phyloP scores from a whole-genome alignment of 35 echinoderm and acorn worm genomes.

The Nesometra sesokonis region DNA sequence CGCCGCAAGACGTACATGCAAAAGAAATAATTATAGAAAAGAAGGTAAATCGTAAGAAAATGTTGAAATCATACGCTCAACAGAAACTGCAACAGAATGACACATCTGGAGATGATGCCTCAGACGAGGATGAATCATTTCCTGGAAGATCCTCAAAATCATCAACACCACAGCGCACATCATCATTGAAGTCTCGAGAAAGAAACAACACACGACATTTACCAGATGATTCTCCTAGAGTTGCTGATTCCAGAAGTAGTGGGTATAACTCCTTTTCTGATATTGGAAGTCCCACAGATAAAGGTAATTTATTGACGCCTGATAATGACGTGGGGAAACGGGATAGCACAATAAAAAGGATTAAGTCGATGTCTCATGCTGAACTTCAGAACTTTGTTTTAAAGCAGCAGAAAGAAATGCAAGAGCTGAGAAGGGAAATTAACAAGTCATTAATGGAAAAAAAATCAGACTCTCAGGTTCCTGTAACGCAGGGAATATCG shows the following conservation, averaged over 20 bases:
- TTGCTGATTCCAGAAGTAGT: neutral
- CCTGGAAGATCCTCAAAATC: neutral
- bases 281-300: neutral
- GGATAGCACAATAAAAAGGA: too few relatives aligned
- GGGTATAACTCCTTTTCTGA: neutral
- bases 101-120: neutral
- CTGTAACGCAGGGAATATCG: neutral
- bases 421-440: neutral
- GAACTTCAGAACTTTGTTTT: too few relatives aligned
- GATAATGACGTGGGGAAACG: too few relatives aligned
- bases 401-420: too few relatives aligned
- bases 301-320: too few relatives aligned
- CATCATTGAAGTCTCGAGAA: neutral
- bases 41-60: neutral
- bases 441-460: neutral
- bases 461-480: neutral
- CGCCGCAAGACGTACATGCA: neutral
- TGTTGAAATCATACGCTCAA: neutral
- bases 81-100: neutral
- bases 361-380: too few relatives aligned
- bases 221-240: neutral
- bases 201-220: neutral
- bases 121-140: neutral
- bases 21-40: neutral
- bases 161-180: neutral